phyloP scores from a whole-genome alignment of 2,113 vertebrate species.

The Gasterosteus aculeatus region DNA sequence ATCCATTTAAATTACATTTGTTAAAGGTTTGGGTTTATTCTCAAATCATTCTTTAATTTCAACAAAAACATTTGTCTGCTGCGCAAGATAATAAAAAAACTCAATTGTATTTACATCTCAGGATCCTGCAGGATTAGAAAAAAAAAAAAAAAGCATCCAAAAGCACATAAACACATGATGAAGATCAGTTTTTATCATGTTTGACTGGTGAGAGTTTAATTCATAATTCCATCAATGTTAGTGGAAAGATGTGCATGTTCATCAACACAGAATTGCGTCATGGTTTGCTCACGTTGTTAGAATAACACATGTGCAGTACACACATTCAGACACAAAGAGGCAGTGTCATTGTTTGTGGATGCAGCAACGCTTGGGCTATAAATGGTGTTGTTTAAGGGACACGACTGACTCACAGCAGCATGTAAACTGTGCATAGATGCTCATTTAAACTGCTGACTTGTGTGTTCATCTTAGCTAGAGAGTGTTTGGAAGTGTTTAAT shows the following conservation, averaged over 20 bases:
- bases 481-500: background rate
- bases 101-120: too few species aligned
- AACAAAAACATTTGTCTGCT: background rate
- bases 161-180: background rate
- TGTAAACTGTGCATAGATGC: slow-evolving; percentile 14
- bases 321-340: slow-evolving; percentile 46
- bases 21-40: background rate
- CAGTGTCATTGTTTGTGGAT: slow-evolving; percentile 33
- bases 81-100: background rate
- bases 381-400: slow-evolving; percentile 17
- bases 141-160: background rate
- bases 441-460: slow-evolving; percentile 48
- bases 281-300: background rate
- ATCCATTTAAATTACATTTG: background rate
- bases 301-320: slow-evolving; percentile 36
- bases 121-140: background rate
- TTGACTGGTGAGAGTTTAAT: background rate
- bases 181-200: background rate
- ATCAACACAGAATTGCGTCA: background rate
- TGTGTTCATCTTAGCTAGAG: slow-evolving; percentile 24
- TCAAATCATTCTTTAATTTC: background rate
- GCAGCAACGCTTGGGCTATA: slow-evolving; percentile 15
- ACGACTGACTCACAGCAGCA: slow-evolving; percentile 12
- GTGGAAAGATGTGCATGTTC: background rate
- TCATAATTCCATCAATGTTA: background rate